These are phyloP conservation scores for Ictalurus punctatus DNA, from an alignment of 2,113 vertebrate genomes.

Conservation along the genomic window DNA sequence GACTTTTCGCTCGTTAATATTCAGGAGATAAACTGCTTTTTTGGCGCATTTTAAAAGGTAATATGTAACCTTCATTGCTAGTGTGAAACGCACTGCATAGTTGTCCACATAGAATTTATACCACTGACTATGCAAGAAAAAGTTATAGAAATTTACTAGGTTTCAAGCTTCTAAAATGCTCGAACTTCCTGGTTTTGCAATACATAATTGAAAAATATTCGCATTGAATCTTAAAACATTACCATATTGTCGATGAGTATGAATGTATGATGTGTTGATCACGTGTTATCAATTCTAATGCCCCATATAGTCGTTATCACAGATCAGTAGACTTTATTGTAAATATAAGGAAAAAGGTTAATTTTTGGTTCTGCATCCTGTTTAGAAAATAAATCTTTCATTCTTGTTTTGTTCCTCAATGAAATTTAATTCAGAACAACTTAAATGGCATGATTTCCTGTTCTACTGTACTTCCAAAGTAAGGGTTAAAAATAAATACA, in stretches of 20 bases:
- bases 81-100: not conserved
- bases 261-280: not conserved
- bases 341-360: not conserved
- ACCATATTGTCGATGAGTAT: not conserved
- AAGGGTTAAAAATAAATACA: not conserved
- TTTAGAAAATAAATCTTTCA: not conserved
- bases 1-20: constrained; percentile 57
- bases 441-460: not conserved
- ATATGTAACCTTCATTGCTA: not conserved
- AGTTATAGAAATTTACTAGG: not conserved
- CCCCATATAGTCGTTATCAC: not conserved
- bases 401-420: not conserved
- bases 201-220: not conserved
- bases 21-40: constrained; percentile 37
- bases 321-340: not conserved
- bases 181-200: not conserved
- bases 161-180: not conserved
- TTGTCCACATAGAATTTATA: not conserved
- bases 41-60: not conserved
- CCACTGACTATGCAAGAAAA: not conserved
- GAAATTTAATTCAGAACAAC: not conserved
- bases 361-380: not conserved
- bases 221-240: not conserved
- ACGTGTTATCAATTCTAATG: not conserved
- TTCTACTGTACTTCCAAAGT: not conserved